Base-by-base conservation (phyloP, 2,113 vertebrate genomes). In the Dicrurus megarhynchus region DNA sequence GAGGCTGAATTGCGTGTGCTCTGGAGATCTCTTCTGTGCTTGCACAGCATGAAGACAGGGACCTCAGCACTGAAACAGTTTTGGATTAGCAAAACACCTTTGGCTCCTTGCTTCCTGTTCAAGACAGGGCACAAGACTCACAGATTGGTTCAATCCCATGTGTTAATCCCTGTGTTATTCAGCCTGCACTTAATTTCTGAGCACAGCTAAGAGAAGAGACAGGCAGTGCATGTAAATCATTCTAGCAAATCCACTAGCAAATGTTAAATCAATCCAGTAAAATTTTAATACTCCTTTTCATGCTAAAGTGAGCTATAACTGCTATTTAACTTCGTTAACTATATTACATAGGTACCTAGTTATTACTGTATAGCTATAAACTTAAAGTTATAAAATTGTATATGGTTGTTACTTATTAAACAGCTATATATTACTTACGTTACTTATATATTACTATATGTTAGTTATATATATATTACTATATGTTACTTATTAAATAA, bases 301-400 rank as follows among this genome's bases (percentile, higher is more conserved):
- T 88, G 46, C n/a, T 93, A 76, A 88, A 93, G 59, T 83, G 59
- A 92, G 63, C 53, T 86, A 23, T 90, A 93, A 90, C 79, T 88
- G 75, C 75, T 86, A 83, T 86, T 96, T 88, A 92, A 83, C 71
- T 93, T 76, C 4, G 8, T 77, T 93, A 94, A 69, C 41, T 37
- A 7, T 14, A 49, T 32, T 64, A 35, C 35, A 4, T 70, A 85
- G 68, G 27, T 74, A 53, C 57, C 22, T 52, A 69, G 28, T 85
- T 90, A 85, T 96, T 90, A 90, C 67, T 65, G 11, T 65, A 24
- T 68, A 84, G 49, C 60, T 93, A 37, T 64, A 93, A 93, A 84
- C 60, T 50, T 80, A 61, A 20, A 82, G 28, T 67, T 89, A 68
- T 82, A 93, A 90, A 94, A 68, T 53, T 7, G 4, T 73, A 75